phyloP scores from a whole-genome alignment of 2,113 vertebrate species.

The Catagonus wagneri region DNA sequence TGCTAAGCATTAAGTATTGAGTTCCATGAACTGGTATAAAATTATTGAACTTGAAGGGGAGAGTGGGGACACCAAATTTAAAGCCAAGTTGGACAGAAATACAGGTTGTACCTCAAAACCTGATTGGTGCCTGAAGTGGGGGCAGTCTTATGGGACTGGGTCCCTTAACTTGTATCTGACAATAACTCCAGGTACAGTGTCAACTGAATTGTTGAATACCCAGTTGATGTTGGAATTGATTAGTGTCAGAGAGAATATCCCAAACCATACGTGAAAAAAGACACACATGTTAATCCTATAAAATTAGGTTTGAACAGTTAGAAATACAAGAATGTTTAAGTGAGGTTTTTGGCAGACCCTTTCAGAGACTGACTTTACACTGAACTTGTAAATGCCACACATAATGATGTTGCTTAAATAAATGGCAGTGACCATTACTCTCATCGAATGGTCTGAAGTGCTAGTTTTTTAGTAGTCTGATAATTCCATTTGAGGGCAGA shows the following conservation, averaged over 20 bases:
- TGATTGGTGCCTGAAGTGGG: not conserved
- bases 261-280: not conserved
- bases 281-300: not conserved
- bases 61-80: not conserved
- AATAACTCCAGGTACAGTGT: not conserved
- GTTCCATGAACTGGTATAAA: not conserved
- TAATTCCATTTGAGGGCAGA: not conserved
- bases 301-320: not conserved
- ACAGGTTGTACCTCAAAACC: no score
- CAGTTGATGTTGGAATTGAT: not conserved
- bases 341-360: not conserved
- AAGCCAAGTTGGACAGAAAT: not conserved
- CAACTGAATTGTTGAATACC: not conserved
- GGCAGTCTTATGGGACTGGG: not conserved
- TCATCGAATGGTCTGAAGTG: not conserved
- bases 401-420: not conserved
- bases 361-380: not conserved
- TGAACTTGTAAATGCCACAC: not conserved
- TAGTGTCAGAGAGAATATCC: not conserved
- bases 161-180: not conserved
- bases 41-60: not conserved
- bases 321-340: not conserved
- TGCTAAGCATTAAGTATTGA: not conserved
- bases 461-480: not conserved
- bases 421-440: not conserved